These are phyloP conservation scores for Rutilus rutilus DNA, from an alignment of 2,113 vertebrate genomes.

Conservation along the genomic window DNA sequence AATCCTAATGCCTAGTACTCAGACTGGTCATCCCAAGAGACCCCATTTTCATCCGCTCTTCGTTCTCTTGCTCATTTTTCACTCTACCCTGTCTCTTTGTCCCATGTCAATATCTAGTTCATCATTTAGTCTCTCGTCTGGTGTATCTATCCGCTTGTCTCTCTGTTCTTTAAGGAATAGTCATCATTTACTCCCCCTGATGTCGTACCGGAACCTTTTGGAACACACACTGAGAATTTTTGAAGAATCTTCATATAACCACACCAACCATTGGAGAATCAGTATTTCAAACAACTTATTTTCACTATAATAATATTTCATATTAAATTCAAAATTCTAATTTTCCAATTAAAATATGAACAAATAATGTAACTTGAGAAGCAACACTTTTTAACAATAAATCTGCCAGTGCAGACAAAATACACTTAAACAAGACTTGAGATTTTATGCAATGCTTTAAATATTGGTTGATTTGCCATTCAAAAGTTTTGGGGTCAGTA, in stretches of 20 bases:
- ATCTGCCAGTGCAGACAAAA: too few species aligned
- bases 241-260: neutral
- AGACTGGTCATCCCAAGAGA: slow-evolving; percentile 54
- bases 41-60: slow-evolving; percentile 25
- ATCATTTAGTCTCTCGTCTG: neutral
- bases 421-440: neutral
- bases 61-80: slow-evolving; percentile 29
- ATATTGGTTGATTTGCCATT: neutral
- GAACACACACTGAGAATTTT: neutral
- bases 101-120: slow-evolving; percentile 24
- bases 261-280: neutral
- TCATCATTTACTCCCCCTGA: slow-evolving; percentile 13
- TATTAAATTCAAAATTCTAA: too few species aligned
- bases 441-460: neutral
- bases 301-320: neutral
- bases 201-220: neutral
- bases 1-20: slow-evolving; percentile 65
- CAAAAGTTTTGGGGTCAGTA: too few species aligned
- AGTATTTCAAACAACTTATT: neutral
- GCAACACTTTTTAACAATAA: neutral
- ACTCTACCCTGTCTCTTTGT: slow-evolving; percentile 9
- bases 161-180: slow-evolving; percentile 21
- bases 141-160: neutral
- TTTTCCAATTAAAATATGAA: neutral
- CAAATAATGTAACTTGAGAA: neutral